Percentiles rank a stretch among this genome's conserved stretches.
These are phyloP conservation scores for Amblyopsis hoosieri DNA, from an alignment of 2,797 vertebrate species.

Conservation along the genomic window DNA sequence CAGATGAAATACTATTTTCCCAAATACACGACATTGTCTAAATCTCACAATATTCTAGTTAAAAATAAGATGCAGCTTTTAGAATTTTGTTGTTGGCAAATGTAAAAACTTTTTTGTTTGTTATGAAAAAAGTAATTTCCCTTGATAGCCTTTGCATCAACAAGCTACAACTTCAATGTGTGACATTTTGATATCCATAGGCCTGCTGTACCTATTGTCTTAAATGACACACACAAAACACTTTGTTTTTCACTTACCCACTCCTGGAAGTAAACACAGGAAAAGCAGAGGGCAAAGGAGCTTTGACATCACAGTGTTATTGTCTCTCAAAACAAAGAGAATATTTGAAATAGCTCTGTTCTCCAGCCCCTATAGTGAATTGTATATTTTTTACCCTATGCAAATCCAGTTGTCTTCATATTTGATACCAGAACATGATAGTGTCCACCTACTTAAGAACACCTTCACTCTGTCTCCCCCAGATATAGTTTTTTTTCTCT, in stretches of 20 bases:
- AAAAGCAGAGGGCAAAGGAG: constrained; percentile 46
- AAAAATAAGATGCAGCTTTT: too few species aligned
- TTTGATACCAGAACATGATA: background rate
- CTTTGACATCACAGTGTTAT: constrained; percentile 46
- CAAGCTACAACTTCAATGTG: too few species aligned
- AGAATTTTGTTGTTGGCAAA: too few species aligned
- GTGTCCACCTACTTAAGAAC: background rate
- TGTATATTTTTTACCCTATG: background rate
- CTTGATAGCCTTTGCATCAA: too few species aligned
- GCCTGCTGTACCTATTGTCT: background rate
- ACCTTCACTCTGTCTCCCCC: background rate
- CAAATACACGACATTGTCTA: too few species aligned
- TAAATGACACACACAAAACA: background rate
- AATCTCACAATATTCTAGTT: too few species aligned
- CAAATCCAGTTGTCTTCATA: constrained; percentile 1
- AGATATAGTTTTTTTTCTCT: constrained; percentile 1
- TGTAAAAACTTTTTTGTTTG: too few species aligned
- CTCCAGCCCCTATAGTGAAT: background rate
- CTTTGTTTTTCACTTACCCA: constrained; percentile 54
- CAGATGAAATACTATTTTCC: too few species aligned
- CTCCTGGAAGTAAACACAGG: constrained; percentile 54
- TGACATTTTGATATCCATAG: too few species aligned
- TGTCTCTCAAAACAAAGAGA: constrained; percentile 5
- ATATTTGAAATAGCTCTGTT: constrained; percentile 6
- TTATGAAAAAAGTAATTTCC: too few species aligned